These are phyloP conservation scores for Cosmia pyralina DNA, from an alignment of 2,888 invertebrate genomes.

Conservation along the genomic window DNA sequence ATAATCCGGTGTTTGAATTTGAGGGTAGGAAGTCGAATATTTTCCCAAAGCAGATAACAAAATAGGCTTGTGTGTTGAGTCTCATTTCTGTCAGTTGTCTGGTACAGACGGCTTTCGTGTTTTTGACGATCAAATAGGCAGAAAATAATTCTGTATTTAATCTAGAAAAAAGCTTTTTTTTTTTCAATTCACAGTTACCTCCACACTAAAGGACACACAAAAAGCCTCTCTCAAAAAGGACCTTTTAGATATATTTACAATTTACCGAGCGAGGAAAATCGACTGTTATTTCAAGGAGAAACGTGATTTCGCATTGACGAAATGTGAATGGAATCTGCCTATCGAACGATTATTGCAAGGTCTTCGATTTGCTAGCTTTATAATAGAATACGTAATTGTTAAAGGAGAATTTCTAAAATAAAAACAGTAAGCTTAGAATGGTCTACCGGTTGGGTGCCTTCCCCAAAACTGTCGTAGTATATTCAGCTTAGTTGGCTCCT, in stretches of 20 bases:
- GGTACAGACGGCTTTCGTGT: not conserved
- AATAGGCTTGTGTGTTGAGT: constrained; percentile 4
- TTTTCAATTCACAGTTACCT: constrained; percentile 14
- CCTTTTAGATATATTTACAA: constrained; percentile 46
- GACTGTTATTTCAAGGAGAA: constrained; percentile 56
- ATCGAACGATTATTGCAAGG: constrained; percentile 53
- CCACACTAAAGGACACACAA: constrained; percentile 16
- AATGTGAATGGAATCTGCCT: constrained; percentile 59
- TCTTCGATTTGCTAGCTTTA: constrained; percentile 35
- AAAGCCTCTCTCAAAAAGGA: constrained; percentile 23
- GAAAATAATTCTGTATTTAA: constrained; percentile 28
- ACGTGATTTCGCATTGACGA: constrained; percentile 56
- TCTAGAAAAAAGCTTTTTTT: constrained; percentile 9
- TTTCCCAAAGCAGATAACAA: constrained; percentile 8
- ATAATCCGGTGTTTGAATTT: constrained; percentile 9
- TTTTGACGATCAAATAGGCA: not conserved
- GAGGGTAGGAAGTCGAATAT: constrained; percentile 18
- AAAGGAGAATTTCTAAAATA: constrained; percentile 6
- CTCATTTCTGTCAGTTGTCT: not conserved
- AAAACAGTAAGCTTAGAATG: not conserved
- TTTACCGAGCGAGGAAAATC: constrained; percentile 52
- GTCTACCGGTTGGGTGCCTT: constrained; percentile 7
- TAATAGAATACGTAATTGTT: constrained; percentile 25
- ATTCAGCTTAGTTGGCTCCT: constrained; percentile 36
- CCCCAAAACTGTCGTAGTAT: constrained; percentile 23